Evolutionary conservation across 2,113 vertebrate genomes (phyloP), one percentile per base, ranked within the genome.

Genomic region (Eulacestoma nigropectus): DNA sequence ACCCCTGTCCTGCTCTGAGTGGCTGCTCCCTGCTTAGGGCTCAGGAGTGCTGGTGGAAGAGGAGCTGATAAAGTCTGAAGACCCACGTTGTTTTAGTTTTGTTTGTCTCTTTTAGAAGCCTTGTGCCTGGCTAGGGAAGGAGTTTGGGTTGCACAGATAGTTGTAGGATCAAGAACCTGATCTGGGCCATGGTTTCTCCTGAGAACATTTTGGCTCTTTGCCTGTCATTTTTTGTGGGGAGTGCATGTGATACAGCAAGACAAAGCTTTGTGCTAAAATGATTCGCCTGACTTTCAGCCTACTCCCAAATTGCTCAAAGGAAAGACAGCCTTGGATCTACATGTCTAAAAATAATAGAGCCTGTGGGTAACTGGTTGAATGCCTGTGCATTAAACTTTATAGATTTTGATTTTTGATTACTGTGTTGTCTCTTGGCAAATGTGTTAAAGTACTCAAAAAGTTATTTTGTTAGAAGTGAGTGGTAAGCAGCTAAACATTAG

Each of bases 41-140:
- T 74, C 6, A 1, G 53, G 9, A 11, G 18, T 1, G 13, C 29
- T 27, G 8, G 4, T 33, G 46, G n/a, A 6, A 59, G 35, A n/a
- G 52, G 46, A 75, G 44, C 25, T 57, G 20, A 1, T 6, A 1
- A 0, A 23, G 27, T 44, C 52, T 23, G 37, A 72, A 65, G n/a
- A 49, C 9, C 17, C 10, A 1, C 6, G 0, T 17, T 14, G 10
- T 13, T 32, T 13, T 9, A 32, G 6, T 6, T n/a, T 19, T 9
- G 10, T 46, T n/a, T 30, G 17, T 15, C 32, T 76, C 47, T 13
- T 68, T 83, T 7, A 7, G 62, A 46, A 37, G 20, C 33, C 21
- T 39, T 39, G 20, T 0, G 3, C 59, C 52, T 57, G 23, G 6
- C 37, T 29, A 8, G 23, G 46, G 50, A 62, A 15, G 29, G 22